Base-by-base conservation (phyloP, 2,113 vertebrate genomes). In the Pygoscelis adeliae region DNA sequence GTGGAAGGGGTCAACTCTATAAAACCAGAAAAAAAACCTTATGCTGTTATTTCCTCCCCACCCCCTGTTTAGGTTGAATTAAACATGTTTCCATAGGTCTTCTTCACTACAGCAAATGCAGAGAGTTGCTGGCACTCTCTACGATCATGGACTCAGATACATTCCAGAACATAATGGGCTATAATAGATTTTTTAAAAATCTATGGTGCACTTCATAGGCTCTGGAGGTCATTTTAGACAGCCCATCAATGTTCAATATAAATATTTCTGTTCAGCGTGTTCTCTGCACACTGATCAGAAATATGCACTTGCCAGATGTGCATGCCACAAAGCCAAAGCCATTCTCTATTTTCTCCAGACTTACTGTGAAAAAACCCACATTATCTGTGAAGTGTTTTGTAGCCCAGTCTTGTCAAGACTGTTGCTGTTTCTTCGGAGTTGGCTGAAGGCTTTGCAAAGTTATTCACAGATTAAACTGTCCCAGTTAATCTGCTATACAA, bases 191-290 rank as follows among this genome's bases (percentile, higher is more conserved):
- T 97, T 76, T 71, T 36, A 1, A 5, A 36, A 72, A 63, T 56
- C 92, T 40, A 7, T 32, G 42, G 13, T 29, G 78, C 36, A 10
- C 82, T 89, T 56, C 70, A 3, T 11, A 8, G 73, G 17, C 93
- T 87, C 87, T 82, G 94, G 81, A 96, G 93, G 91, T 95, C 94
- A 77, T 56, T 91, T 38, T 46, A 32, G 92, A 83, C 93, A 79
- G 95, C 91, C 77, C 73, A 52, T 89, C 65, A 7, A 34, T n/a
- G 49, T 65, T 36, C 52, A 18, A 14, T 15, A 44, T 7, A 22
- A 87, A 79, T 40, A 59, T 72, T 88, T n/a, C 84, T 82, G 70
- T 14, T 83, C 86, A 13, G 71, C 11, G 0, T 4, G 49, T 65
- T 73, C 83, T 67, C 78, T 30, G 73, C 66, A 5, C 78, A 1